Base-by-base conservation (phyloP, 2,888 invertebrate species). In the Rapana venosa region DNA sequence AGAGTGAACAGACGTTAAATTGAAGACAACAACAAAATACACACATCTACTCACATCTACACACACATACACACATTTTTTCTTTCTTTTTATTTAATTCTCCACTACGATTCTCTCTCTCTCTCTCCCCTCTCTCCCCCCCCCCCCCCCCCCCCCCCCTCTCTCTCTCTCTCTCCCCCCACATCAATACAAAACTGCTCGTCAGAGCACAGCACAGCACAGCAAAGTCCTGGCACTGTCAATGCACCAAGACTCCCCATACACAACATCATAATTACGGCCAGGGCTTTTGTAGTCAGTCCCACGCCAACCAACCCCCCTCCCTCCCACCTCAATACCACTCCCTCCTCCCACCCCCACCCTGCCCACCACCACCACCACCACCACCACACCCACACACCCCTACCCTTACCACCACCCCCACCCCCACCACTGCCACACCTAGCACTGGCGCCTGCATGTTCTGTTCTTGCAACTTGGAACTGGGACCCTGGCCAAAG, bases 401-500 rank as follows among this genome's bases (percentile, higher is more conserved):
- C 66, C 66, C 26, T 13, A 66, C 66, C 13, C 26, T 13, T 6
- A 1, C 20, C 66, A 2, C 66, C 13, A 66, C 66, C 26, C 26
- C 66, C 13, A 66, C 66, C 66, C 2, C 84, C n/a, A 17, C 2
- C 35, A 47, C 30, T n/a, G 84, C 56, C 84, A 56, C 87, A 87
- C 87, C 74, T 87, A 70, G 66, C 8, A 47, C 66, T 70, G 66
- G 26, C 15, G 20, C 47, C 17, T 20, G 36, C n/a, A 17, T n/a
- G 35, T 32, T 47, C 47, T n/a, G n/a, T n/a, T n/a, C n/a, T n/a
- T n/a, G n/a, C 56, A 32, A 56, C 8, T 56, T 47, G 32, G 1
- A 30, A 56, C 58, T 58, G 13, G 84, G 84, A 58, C 84, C 84
- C 30, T 58, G 47, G 47, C 56, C 56, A 84, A 58, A 84, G 84